Conservation (phyloP, 1,140 invertebrate species). For the Ectropis grisescens region DNA sequence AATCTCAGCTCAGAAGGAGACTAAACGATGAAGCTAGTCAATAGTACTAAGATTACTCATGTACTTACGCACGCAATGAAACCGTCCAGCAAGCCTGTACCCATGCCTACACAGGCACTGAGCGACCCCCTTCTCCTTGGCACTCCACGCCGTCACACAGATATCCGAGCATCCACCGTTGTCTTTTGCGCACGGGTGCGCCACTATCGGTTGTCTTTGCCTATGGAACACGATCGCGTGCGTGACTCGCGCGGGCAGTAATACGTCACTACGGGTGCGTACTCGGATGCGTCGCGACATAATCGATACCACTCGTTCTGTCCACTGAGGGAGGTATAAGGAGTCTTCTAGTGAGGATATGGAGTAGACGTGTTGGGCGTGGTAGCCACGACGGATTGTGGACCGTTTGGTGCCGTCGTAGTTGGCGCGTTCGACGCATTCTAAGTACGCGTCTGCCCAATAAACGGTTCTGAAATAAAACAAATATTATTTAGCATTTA, state of each 20-base stretch:
- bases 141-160: constrained; percentile 65
- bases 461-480: too few species aligned
- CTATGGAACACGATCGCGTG: constrained; percentile 80
- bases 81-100: constrained; percentile 71
- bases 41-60: too few species aligned
- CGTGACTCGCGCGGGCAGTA: constrained; percentile 66
- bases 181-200: constrained; percentile 78
- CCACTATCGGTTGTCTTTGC: constrained; percentile 79
- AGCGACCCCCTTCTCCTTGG: constrained; percentile 27
- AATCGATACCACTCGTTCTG: constrained; percentile 73
- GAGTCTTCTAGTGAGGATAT: constrained; percentile 79
- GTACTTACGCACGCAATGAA: constrained; percentile 74
- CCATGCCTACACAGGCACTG: constrained; percentile 81
- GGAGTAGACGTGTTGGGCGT: constrained; percentile 78
- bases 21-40: too few species aligned
- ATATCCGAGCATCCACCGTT: constrained; percentile 84
- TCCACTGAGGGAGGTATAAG: constrained; percentile 78
- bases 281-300: constrained; percentile 6
- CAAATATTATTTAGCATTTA: too few species aligned
- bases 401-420: constrained; percentile 77
- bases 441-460: constrained; percentile 84
- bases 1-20: too few species aligned
- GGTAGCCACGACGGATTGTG: constrained; percentile 74
- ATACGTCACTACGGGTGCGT: constrained; percentile 7
- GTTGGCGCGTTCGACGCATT: constrained; percentile 79